phyloP scores from a whole-genome alignment of 2,797 vertebrate species.

The Hybognathus amarus region DNA sequence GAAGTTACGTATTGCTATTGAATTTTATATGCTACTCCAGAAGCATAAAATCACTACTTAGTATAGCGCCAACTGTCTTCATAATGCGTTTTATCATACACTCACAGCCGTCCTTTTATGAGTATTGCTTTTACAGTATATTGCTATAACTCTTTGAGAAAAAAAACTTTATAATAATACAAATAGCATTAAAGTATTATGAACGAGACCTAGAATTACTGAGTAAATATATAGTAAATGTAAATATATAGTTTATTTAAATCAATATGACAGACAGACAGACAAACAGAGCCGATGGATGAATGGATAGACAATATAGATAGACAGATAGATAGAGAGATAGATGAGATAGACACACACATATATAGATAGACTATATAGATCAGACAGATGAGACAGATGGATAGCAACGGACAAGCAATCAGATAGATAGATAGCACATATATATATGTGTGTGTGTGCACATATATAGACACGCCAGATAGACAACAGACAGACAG shows the following conservation, averaged over 20 bases:
- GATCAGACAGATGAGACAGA: too few relatives aligned
- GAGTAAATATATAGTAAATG: neutral
- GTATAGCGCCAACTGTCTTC: neutral
- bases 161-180: neutral
- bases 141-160: neutral
- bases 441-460: too few relatives aligned
- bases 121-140: neutral
- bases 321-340: too few relatives aligned
- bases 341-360: too few relatives aligned
- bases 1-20: too few relatives aligned
- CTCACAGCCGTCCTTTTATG: neutral
- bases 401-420: too few relatives aligned
- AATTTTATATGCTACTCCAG: conserved; percentile 10
- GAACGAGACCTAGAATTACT: neutral
- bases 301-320: rapidly evolving
- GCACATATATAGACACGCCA: too few relatives aligned
- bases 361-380: too few relatives aligned
- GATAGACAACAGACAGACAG: too few relatives aligned
- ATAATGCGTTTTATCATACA: neutral
- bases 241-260: too few relatives aligned
- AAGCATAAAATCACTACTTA: conserved; percentile 8
- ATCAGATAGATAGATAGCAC: too few relatives aligned
- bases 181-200: neutral
- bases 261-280: neutral
- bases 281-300: neutral